phyloP scores from a whole-genome alignment of 2,888 invertebrate genomes.

The Aproaerema taeniolella region DNA sequence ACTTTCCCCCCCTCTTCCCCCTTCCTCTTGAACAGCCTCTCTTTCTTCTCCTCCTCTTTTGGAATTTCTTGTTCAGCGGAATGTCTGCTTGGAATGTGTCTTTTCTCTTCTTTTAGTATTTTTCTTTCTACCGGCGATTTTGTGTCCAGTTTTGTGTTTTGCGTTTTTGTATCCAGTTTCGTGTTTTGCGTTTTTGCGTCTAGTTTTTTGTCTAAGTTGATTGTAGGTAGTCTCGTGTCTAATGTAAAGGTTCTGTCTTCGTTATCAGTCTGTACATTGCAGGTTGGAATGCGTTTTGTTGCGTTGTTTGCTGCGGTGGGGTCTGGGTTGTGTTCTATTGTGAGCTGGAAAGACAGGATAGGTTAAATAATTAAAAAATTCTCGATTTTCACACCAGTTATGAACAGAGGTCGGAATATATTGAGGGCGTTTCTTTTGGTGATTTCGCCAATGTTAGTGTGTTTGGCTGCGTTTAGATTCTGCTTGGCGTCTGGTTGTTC shows the following conservation, averaged over 20 bases:
- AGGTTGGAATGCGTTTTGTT: conserved; percentile 8
- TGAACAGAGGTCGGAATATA: no score
- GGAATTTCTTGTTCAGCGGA: conserved; percentile 50
- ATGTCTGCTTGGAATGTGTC: conserved; percentile 28
- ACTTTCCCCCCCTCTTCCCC: conserved; percentile 52
- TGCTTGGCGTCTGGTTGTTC: no score
- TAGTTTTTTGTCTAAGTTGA: conserved; percentile 28
- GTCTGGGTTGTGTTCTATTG: conserved; percentile 93
- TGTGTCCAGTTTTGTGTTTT: conserved; percentile 28
- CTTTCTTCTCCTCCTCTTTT: conserved; percentile 38
- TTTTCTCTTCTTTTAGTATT: conserved; percentile 28
- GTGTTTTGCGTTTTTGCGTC: conserved; percentile 26
- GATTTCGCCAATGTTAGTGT: no score
- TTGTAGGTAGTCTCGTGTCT: not conserved
- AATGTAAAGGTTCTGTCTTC: no score
- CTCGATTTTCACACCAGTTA: no score
- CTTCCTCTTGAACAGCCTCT: conserved; percentile 65
- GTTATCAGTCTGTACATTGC: no score
- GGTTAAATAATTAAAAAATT: no score
- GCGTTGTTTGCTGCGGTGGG: conserved; percentile 50
- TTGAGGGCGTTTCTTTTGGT: no score
- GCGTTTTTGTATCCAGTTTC: conserved; percentile 26
- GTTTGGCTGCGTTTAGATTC: no score
- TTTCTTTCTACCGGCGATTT: conserved; percentile 79
- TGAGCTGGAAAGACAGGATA: conserved; percentile 76